Base-by-base conservation (phyloP, 1,140 invertebrate genomes). In the Pseudachorutes palmiensis region DNA sequence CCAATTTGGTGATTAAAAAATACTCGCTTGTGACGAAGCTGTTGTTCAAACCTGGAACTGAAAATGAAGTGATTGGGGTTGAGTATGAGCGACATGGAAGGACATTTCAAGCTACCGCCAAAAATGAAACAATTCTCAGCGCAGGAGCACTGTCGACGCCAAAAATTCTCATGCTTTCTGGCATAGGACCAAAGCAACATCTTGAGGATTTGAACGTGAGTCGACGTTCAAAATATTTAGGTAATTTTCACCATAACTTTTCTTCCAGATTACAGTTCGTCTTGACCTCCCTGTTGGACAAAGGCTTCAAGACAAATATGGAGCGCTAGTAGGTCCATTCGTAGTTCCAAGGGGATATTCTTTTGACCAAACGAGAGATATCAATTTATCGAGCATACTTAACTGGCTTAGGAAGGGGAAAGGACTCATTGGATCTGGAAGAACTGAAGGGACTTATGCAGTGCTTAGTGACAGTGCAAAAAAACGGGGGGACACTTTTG, bases 251-350 rank as follows among this genome's bases (percentile, higher is more conserved):
- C 9, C 5, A n/a, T 57, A 14, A 57, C 5, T 57, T 57, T n/a
- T 5, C 26, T 57, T n/a, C 26, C 29, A 14, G 16, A 14, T 12
- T 61, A 2, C 31, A 16, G n/a, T 28, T 12, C 19, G 19, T 28
- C 24, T 72, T 2, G 32, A 72, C 33, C 45, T 72, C 16, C 70
- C 70, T 51, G 70, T 72, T 19, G 70, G 70, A 28, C 48, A 69
- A 62, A 69, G 60, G 36, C 57, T 72, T 1, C 67, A 69, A 60
- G 70, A 72, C 48, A 72, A 72, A 67, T 72, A 72, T 63, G 70
- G 70, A 45, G 65, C 70, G 2, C 33, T 69, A 0, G 58, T 72
- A 1, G 70, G 70, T 31, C 70, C 70, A 0, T 72, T 72, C 36
- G 45, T 72, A 45, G 65, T 72, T 2, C 67, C 69, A 24, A 60